phyloP scores from a whole-genome alignment of 2,888 invertebrate species.

The Glyphotaelius pellucidus region DNA sequence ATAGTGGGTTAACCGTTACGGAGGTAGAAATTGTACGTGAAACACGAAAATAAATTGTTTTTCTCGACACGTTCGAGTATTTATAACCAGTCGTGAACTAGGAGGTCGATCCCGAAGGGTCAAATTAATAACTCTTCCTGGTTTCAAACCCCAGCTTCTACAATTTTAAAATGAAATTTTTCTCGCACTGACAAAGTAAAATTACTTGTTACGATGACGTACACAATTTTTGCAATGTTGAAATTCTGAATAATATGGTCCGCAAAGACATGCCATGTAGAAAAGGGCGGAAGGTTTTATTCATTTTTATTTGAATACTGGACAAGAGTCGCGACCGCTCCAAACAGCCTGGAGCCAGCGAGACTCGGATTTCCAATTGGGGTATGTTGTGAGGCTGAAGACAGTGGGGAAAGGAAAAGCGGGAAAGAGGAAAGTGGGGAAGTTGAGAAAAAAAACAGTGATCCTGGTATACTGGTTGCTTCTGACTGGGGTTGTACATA shows the following conservation, averaged over 20 bases:
- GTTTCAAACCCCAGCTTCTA: not conserved
- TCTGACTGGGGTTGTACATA: too few species aligned
- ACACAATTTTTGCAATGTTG: too few species aligned
- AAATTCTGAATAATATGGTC: not conserved
- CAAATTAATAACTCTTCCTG: not conserved
- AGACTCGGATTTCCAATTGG: too few species aligned
- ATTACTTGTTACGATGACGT: not conserved
- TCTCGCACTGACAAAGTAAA: not conserved
- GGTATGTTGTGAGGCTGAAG: too few species aligned
- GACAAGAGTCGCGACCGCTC: too few species aligned
- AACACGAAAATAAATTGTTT: not conserved
- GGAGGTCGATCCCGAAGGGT: not conserved
- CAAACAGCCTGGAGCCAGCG: too few species aligned
- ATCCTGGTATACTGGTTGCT: too few species aligned
- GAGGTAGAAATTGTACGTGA: not conserved
- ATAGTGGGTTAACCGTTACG: not conserved
- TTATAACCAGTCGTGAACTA: not conserved
- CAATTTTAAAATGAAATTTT: not conserved
- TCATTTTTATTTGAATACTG: too few species aligned
- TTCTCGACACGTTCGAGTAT: not conserved
- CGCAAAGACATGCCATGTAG: not conserved
- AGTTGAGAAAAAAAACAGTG: too few species aligned
- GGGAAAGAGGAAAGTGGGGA: too few species aligned
- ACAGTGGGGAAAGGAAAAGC: too few species aligned
- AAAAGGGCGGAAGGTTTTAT: not conserved